These are phyloP conservation scores for Gambusia affinis DNA, from an alignment of 2,113 vertebrate species.

Conservation along the genomic window DNA sequence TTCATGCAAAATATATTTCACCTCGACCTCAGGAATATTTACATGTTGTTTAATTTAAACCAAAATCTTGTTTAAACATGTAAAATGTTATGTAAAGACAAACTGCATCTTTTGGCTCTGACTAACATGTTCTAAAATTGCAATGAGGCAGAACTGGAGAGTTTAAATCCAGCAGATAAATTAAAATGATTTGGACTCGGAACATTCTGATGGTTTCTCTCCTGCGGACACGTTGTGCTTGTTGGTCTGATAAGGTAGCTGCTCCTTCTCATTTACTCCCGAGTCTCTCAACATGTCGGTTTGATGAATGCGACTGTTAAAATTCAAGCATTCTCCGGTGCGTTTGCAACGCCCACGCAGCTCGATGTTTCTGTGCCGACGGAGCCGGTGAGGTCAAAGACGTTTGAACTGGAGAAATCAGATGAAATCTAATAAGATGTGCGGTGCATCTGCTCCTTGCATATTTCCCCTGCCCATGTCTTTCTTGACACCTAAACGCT, in stretches of 20 bases:
- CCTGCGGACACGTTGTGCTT: neutral
- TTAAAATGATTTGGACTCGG: slow-evolving; percentile 3
- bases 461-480: neutral
- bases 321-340: neutral
- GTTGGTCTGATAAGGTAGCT: neutral
- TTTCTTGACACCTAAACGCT: neutral
- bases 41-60: neutral
- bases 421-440: neutral
- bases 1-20: neutral
- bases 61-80: neutral
- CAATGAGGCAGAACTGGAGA: neutral
- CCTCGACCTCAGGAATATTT: neutral
- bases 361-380: neutral
- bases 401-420: neutral
- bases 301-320: neutral
- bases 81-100: neutral
- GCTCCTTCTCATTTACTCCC: neutral
- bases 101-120: neutral
- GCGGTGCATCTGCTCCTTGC: neutral
- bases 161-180: neutral
- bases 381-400: neutral
- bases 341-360: neutral
- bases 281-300: neutral
- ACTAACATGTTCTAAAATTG: neutral
- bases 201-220: neutral